Base-by-base conservation (phyloP, 2,113 vertebrate species). In the Collichthys lucidus region DNA sequence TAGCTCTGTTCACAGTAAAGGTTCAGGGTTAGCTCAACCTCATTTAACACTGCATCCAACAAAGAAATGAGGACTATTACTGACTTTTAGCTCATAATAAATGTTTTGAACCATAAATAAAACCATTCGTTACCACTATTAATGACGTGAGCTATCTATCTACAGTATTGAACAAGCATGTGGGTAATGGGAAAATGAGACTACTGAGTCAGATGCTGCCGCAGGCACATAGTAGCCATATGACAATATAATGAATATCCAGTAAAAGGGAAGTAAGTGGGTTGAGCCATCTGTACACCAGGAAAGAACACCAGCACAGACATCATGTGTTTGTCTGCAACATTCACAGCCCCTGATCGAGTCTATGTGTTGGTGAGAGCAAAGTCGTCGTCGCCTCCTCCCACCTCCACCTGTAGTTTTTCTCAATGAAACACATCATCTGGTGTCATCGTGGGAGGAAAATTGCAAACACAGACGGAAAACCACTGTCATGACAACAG, bases 271-370 rank as follows among this genome's bases (percentile, higher is more conserved):
- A 89, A 80, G 85, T 52, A 76, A 76, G 80, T 75, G 70, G 70
- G 83, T 8, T 44, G 64, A 85, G 22, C 73, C 82, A 75, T 83
- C 88, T 90, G 88, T 78, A 74, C 61, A 63, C 2, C 50, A 55
- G 50, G 50, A 85, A 47, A 61, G 47, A 65, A 19, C 52, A 29
- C n/a, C 4, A 8, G 35, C 79, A 77, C 62, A 74, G 72, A 70
- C 67, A 20, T 62, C 64, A 52, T 53, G 59, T 50, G 29, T 59
- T 57, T 17, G 78, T 84, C 78, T 72, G 82, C 24, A 75, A 19
- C 70, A 5, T 47, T 74, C 57, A 56, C 42, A 44, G 73, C 50
- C 3, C 8, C 1, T 40, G 59, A 71, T 67, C 10, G 24, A 50
- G 15, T 84, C n/a, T n/a, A 42, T 53, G 40, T 22, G 9, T 26